Base-by-base conservation (phyloP, 2,113 vertebrate species). In the Fregetta grallaria region DNA sequence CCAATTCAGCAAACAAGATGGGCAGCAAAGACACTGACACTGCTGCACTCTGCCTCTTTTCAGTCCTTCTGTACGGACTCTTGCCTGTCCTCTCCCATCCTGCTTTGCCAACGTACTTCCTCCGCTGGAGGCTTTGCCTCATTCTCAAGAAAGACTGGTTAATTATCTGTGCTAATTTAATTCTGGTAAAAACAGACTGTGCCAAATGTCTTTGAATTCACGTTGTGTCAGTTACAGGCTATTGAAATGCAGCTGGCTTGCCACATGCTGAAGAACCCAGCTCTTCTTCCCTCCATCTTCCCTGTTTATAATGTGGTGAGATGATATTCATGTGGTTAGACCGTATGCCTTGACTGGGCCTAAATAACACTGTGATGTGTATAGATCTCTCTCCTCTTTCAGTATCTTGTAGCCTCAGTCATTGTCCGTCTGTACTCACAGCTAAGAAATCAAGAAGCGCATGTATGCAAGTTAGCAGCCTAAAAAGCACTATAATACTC, bases 321-420 rank as follows among this genome's bases (percentile, higher is more conserved):
- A 86, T 94, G 90, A 80, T 80, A 5, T 72, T 63, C 92, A 68
- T 94, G 93, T 92, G 91, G 44, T 93, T 36, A 90, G 91, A 96
- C 55, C 36, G 0, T 59, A 58, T 8, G 15, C 81, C 82, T 91
- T 86, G 95, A 94, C 96, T 92, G 97, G 95, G 95, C 96, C 96
- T 83, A 34, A 91, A 74, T 22, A 98, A 96, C 97, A 97, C 97
- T 97, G 97, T 98, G 97, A 97, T 95, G 90, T 94, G 93, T 95
- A 93, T 56, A 97, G 93, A 95, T 86, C 11, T 87, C 91, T 83
- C 86, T 81, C 96, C 92, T 93, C 86, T 87, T 62, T 92, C 83
- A 3, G 34, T 74, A 32, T 89, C 82, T 66, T 73, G 67, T 94
- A 92, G 93, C 86, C 90, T 95, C 74, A 30, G 89, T 88, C 89